Evolutionary conservation across 2,888 invertebrate genomes (phyloP), one percentile per base, ranked within the genome.

Genomic region (Camptogramma bilineatum): DNA sequence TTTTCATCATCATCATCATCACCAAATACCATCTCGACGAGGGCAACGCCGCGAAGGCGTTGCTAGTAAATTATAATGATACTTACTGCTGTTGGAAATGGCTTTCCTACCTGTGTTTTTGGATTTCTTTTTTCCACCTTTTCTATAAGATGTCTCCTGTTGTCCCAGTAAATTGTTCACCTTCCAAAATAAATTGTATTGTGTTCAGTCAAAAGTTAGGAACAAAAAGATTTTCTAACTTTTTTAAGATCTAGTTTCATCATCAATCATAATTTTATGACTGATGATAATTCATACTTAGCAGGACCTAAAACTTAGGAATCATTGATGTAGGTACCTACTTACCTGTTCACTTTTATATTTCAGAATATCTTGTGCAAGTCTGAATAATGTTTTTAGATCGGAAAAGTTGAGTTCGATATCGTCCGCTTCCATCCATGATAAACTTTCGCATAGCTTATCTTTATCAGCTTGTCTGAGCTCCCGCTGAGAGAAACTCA

Each of bases 311-410:
- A n/a, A n/a, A n/a, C n/a, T n/a, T n/a, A n/a, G n/a, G n/a, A n/a
- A n/a, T n/a, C n/a, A n/a, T n/a, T n/a, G n/a, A n/a, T n/a, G 18
- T 16, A 39, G 21, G 19, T 48, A 56, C 18, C 51, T 44, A 52
- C 69, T 74, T 88, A 95, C 95, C 94, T 96, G 96, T 85, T 95
- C 95, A 66, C 94, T 94, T 88, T 96, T 96, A 72, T 94, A 94
- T 77, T 95, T 95, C 52, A 96, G 80, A 74, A 96, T 94, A 85
- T 95, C 95, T 81, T 96, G 95, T n/a, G 95, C 89, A 2, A 96
- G 82, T 77, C 93, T 91, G 76, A 95, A 94, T 19, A 96, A 82
- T 4, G 88, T 88, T 79, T 94, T 93, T 55, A 94, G 87, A 78
- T 94, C 94, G 21, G 93, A 85, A 66, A 94, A 86, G 76, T 94